These are phyloP conservation scores for Tyrophagus putrescentiae DNA, from an alignment of 1,140 invertebrate species.

Conservation along the genomic window DNA sequence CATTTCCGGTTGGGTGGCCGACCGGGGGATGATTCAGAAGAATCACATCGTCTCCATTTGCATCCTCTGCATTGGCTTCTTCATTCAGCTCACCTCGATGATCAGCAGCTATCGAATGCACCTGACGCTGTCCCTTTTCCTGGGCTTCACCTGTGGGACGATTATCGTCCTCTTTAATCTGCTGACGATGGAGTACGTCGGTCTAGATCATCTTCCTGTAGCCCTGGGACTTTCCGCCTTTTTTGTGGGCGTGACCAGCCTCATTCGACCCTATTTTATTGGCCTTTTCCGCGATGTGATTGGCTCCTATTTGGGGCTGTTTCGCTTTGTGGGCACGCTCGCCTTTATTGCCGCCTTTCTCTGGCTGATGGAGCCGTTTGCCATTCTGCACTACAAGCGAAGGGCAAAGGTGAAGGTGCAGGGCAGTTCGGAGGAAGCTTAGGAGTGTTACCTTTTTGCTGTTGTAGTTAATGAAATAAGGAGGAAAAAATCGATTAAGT, in stretches of 20 bases:
- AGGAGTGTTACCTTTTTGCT: too few relatives aligned
- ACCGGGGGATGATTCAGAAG: conserved; percentile 22
- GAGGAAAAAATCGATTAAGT: too few relatives aligned
- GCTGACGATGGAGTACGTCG: conserved; percentile 25
- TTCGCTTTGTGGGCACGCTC: conserved; percentile 23
- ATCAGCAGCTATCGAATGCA: neutral
- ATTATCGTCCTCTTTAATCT: conserved; percentile 26
- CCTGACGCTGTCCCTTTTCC: neutral
- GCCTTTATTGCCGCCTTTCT: conserved; percentile 23
- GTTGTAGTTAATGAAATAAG: too few relatives aligned
- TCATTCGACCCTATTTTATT: conserved; percentile 25
- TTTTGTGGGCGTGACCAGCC: conserved; percentile 20
- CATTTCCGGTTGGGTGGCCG: conserved; percentile 25
- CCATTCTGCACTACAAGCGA: neutral
- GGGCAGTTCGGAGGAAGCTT: too few relatives aligned
- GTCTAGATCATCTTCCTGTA: conserved; percentile 19
- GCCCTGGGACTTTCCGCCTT: conserved; percentile 24
- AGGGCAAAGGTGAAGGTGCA: too few relatives aligned
- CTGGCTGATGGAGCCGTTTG: conserved; percentile 26
- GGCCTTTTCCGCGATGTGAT: conserved; percentile 26
- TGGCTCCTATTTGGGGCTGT: conserved; percentile 25
- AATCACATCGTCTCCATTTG: conserved; percentile 22
- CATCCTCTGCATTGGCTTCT: conserved; percentile 21
- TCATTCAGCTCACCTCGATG: conserved; percentile 19
- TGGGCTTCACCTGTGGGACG: conserved; percentile 19